These are phyloP conservation scores for Diarsia dahlii DNA, from an alignment of 2,888 invertebrate genomes.

Conservation along the genomic window DNA sequence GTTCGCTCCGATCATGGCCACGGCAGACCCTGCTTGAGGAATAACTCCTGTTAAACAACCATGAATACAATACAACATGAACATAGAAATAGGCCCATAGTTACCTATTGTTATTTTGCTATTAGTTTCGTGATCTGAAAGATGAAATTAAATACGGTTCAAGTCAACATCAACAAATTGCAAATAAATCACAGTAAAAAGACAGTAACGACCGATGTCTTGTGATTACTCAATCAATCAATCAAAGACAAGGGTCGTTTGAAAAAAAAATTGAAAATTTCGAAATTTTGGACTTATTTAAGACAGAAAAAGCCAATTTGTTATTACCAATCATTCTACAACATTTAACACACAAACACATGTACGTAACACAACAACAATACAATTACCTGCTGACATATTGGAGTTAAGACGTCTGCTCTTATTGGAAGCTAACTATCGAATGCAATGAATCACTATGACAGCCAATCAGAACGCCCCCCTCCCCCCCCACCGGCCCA, in stretches of 20 bases:
- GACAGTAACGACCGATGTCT: constrained; percentile 43
- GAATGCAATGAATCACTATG: constrained; percentile 75
- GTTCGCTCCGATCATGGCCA: constrained; percentile 95
- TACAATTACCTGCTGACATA: constrained; percentile 87
- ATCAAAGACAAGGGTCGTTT: constrained; percentile 43
- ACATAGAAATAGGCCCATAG: constrained; percentile 62
- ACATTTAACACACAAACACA: constrained; percentile 46
- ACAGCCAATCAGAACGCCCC: constrained; percentile 73
- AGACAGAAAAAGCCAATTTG: constrained; percentile 55
- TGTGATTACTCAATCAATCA: constrained; percentile 42
- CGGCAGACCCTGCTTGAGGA: constrained; percentile 91
- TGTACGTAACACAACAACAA: constrained; percentile 30
- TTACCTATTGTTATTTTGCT: constrained; percentile 69
- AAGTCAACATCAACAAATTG: constrained; percentile 61
- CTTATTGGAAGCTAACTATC: constrained; percentile 73
- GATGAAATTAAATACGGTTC: constrained; percentile 65
- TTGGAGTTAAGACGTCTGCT: constrained; percentile 72
- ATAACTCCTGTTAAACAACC: constrained; percentile 55
- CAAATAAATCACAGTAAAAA: constrained; percentile 59
- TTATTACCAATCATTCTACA: constrained; percentile 51
- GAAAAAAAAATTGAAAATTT: constrained; percentile 36
- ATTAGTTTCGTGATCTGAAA: constrained; percentile 69
- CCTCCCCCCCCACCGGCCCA: constrained; percentile 85
- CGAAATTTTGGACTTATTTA: constrained; percentile 28
- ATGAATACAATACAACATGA: constrained; percentile 46